Evolutionary conservation across 2,888 invertebrate species (phyloP), one percentile per base, ranked within the genome.

Genomic region (Ophion ellenae): DNA sequence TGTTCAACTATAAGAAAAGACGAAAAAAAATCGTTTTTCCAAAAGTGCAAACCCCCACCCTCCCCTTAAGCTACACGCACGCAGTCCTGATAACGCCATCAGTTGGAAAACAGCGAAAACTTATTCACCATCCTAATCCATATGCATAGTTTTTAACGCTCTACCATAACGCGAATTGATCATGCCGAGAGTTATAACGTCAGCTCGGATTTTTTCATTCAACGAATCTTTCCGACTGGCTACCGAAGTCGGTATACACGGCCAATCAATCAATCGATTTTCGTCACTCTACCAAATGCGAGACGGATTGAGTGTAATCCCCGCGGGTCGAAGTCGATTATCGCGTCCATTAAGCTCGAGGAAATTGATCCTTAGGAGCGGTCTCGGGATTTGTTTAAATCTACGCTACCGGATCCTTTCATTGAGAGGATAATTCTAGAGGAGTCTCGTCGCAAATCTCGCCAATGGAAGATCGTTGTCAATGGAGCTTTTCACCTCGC

Each of bases 301-400:
- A 67, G n/a, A 64, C 47, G 28, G 9, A 61, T 64, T 17, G 32
- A 20, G 40, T 28, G 17, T 70, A 79, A 79, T 47, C 63, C 20
- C 63, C 11, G 47, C 28, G 32, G 14, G 47, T 17, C 36, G 36
- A 53, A 79, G 47, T 79, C 71, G 79, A 79, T 70, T 63, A 79
- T 71, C n/a, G 69, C 71, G 53, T 63, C 32, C 28, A 57, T 36
- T 70, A 17, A 71, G 63, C 63, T n/a, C 71, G 63, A 64, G 70
- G 66, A 73, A 66, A 73, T 73, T 80, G 32, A 73, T 73, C 73
- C 59, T 32, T 7, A 14, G 53, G 14, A 14, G 32, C 6, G 32
- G 32, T 24, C n/a, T 28, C n/a, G 20, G 53, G 47, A 66, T 57
- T 64, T 47, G 64, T 71, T 71, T 71, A 36, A 80, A 80, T 80